A percentile compares a stretch with the other conserved stretches of the same genome.
phyloP scores from a whole-genome alignment of 2,113 vertebrate genomes.

The Nothoprocta perdicaria region DNA sequence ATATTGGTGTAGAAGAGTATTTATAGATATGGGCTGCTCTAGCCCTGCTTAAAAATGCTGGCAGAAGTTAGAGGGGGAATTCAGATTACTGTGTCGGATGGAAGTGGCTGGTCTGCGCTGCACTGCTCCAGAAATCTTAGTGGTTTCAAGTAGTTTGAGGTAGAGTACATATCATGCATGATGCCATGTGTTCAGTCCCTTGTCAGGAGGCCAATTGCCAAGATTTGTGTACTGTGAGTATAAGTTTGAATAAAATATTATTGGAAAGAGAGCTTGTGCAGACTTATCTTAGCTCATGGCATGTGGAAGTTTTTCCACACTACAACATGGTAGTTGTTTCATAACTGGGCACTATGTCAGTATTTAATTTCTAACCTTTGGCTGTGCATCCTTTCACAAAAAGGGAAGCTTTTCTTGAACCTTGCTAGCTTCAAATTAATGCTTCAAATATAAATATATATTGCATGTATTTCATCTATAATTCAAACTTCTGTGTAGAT shows the following conservation, averaged over 20 bases:
- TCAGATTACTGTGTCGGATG: background rate
- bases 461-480: background rate
- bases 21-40: conserved; percentile 17
- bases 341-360: accelerated
- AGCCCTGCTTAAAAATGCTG: conserved; percentile 40
- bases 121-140: background rate
- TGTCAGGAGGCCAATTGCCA: background rate
- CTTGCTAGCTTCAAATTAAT: background rate
- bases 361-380: background rate
- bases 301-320: conserved; percentile 16
- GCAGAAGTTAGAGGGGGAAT: conserved; percentile 16
- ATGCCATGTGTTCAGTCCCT: conserved; percentile 25
- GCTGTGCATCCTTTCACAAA: background rate
- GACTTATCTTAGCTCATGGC: background rate
- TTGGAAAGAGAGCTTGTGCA: background rate
- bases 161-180: background rate
- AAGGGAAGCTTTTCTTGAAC: background rate
- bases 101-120: background rate
- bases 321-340: background rate
- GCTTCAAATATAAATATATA: background rate
- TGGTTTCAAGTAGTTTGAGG: conserved; percentile 38
- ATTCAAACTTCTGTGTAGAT: background rate
- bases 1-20: conserved; percentile 44
- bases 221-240: background rate
- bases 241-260: conserved; percentile 12